Base-by-base conservation (phyloP, 2,797 vertebrate genomes). In the Ctenochaetus hawaiiensis region DNA sequence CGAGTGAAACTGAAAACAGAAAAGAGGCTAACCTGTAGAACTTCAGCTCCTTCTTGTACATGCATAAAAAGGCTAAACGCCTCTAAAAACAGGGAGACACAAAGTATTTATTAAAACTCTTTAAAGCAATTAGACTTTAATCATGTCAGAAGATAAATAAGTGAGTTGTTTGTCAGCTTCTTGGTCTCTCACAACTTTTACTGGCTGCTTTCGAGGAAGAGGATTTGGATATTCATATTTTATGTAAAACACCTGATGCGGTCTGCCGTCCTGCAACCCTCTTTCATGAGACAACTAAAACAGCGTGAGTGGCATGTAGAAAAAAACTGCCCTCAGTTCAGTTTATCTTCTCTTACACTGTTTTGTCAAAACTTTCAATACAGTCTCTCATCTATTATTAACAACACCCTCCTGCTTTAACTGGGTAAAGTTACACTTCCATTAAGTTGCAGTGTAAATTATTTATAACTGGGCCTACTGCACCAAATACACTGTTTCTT, bases 1-100 rank as follows among this genome's bases (percentile, higher is more conserved):
- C 96, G 0, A 93, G 93, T 2, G 97, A 97, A 93, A 99, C 98
- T 99, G 90, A 63, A 73, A 83, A 68, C n/a, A 86, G 10, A 67
- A 62, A 43, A 52, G 8, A 20, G 13, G 41, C 49, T 71, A 9
- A 3, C 1, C 73, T 17, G 48, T n/a, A 26, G 45, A 34, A 20
- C 37, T 8, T 20, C 44, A 22, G n/a, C 43, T 3, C 0, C n/a
- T 8, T 10, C 1, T 34, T 9, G 23, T 62, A 30, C 5, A 4
- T 30, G 7, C 26, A 56, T 43, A 20, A 10, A 44, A 2, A 48
- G 6, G 7, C 1, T 18, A 3, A 68, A 39, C 48, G 2, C 5
- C 0, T 22, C 22, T 10, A 63, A 65, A 62, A 23, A 22, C 8
- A 34, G 9, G 0, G 2, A 57, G 14, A 48, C 1, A 26, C 12